phyloP scores from a whole-genome alignment of 2,113 vertebrate genomes.

The Neopipo cinnamomea region DNA sequence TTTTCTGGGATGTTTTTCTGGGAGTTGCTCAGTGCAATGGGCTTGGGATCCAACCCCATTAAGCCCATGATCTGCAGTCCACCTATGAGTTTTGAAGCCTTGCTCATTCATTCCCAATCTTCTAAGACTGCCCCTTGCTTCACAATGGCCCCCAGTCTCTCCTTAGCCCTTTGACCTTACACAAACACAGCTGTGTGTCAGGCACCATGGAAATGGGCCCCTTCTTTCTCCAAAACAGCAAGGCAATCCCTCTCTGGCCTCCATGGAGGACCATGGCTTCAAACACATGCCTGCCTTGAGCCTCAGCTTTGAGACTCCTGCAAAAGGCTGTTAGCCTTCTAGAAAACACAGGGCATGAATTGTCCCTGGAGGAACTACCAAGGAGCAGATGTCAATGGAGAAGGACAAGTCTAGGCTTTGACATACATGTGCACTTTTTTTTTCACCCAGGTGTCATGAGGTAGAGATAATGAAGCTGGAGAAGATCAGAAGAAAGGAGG shows the following conservation, averaged over 20 bases:
- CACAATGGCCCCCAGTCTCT: background rate
- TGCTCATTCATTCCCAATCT: background rate
- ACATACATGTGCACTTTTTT: background rate
- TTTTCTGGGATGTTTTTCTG: background rate
- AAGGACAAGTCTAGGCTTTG: background rate
- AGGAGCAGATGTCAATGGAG: background rate
- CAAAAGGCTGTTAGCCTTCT: background rate
- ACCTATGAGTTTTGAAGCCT: background rate
- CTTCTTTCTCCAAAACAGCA: background rate
- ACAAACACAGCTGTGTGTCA: background rate
- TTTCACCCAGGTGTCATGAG: background rate
- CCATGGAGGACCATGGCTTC: accelerated
- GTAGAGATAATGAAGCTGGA: background rate
- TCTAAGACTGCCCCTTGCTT: background rate
- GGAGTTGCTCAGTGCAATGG: background rate
- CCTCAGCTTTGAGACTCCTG: background rate
- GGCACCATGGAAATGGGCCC: background rate
- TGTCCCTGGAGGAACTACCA: background rate
- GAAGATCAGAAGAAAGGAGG: background rate
- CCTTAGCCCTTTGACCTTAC: background rate
- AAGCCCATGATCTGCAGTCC: background rate
- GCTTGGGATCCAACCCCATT: background rate
- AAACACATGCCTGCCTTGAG: background rate
- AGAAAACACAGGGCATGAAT: background rate
- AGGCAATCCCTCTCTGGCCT: background rate